Base-by-base conservation (phyloP, 2,888 invertebrate genomes). In the Tenthredo scrophulariae region DNA sequence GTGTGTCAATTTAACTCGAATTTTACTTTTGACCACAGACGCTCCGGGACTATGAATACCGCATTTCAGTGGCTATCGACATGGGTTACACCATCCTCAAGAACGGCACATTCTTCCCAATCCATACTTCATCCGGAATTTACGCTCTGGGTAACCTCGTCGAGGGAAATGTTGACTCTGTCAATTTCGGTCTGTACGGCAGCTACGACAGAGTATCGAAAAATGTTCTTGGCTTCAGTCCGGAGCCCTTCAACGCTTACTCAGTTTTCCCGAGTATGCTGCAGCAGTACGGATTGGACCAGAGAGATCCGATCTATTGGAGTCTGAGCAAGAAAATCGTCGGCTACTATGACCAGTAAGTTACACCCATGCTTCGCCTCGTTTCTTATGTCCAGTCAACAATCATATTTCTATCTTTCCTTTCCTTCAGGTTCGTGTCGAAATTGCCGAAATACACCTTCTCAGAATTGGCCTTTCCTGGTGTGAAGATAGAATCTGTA, bases 231-330 rank as follows among this genome's bases (percentile, higher is more conserved):
- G 93, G 94, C 40, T 91, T 90, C 89, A 92, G 92, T 87, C 90
- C 91, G 70, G 93, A 94, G 85, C 92, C 92, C 86, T 89, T 91
- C 58, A 90, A 92, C 88, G 92, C 93, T 87, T 91, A 92, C 89
- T 91, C 94, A 87, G 91, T 95, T 33, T 92, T 94, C 0, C 96
- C 96, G 13, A 96, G 96, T 80, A 95, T 94, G 0, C 92, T 97
- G 87, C 95, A 96, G 89, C 95, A 95, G 89, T 96, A 95, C 91
- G 95, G 96, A 90, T 96, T 96, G 15, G 94, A 95, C 80, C 92
- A 96, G 86, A 95, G 96, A 85, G 97, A 97, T 89, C 96, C 96
- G 6, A 95, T 95, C 26, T 96, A 96, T 94, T 97, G 95, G 94
- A 95, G 95, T 92, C 93, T 96, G 86, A 95, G 94, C 94, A 96